phyloP scores from a whole-genome alignment of 2,797 vertebrate species.

The Synaphobranchus kaupii region DNA sequence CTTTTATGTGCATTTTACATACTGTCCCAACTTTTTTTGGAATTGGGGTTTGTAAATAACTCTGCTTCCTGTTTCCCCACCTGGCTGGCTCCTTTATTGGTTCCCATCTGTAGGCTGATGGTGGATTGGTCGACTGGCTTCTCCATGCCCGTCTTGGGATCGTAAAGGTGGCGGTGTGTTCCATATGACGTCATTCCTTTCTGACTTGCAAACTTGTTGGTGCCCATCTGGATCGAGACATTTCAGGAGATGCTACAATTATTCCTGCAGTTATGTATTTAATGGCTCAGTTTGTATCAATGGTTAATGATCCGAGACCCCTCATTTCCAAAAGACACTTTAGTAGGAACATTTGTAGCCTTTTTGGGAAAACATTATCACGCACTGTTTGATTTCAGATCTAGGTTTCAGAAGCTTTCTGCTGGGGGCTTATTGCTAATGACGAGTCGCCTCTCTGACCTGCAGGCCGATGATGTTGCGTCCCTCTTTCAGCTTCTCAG shows the following conservation, averaged over 20 bases:
- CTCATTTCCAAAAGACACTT: background rate
- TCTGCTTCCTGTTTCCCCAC: conserved; percentile 59
- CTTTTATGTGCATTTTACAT: too few relatives aligned
- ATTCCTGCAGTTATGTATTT: background rate
- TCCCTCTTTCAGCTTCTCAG: conserved; percentile 87
- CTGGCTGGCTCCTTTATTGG: conserved; percentile 95
- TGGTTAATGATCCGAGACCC: background rate
- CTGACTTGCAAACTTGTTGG: conserved; percentile 94
- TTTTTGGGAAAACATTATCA: too few relatives aligned
- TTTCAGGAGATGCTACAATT: background rate
- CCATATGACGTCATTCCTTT: conserved; percentile 98
- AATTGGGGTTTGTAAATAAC: background rate
- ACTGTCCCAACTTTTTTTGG: too few relatives aligned
- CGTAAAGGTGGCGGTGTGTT: conserved; percentile 89
- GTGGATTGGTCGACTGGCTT: conserved; percentile 89
- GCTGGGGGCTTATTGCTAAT: background rate
- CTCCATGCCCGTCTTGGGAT: conserved; percentile 86
- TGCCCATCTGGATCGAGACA: conserved; percentile 84
- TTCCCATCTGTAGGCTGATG: conserved; percentile 96
- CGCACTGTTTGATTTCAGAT: too few relatives aligned
- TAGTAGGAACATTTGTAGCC: background rate
- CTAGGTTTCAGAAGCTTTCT: background rate
- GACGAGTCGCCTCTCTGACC: conserved; percentile 62
- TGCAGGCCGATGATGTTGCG: conserved; percentile 89
- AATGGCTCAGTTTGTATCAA: background rate